Percentiles rank a stretch among this genome's conserved stretches.
Evolutionary conservation across 1,140 invertebrate species (phyloP).

Genomic region (Microplitis mediator): DNA sequence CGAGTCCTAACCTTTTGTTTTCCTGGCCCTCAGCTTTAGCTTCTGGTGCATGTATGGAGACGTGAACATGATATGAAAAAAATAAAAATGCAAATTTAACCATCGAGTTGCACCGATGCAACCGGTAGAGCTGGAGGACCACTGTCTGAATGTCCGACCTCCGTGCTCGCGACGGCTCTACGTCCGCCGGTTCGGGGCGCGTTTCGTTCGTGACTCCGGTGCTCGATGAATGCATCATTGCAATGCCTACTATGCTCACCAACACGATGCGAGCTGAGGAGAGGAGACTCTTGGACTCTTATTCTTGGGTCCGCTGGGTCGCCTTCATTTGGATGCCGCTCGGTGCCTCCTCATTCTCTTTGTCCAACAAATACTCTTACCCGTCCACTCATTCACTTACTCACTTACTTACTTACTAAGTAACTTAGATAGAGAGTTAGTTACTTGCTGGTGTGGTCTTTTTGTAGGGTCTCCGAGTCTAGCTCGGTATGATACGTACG

Average conservation of each 20-base stretch:
- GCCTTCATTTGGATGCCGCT: constrained; percentile 56
- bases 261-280: no score
- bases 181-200: constrained; percentile 7
- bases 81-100: constrained; percentile 5
- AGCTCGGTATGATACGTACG: neutral
- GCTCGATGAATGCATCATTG: constrained; percentile 31
- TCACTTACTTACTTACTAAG: no score
- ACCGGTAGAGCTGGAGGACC: no score
- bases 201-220: constrained; percentile 25
- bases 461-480: neutral
- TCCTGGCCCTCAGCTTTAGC: no score
- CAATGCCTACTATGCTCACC: neutral
- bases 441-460: neutral
- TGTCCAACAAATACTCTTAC: constrained; percentile 45
- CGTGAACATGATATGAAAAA: neutral
- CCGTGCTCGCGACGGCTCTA: constrained; percentile 14
- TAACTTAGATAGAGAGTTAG: no score
- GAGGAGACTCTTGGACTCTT: no score
- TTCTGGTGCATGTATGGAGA: neutral
- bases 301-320: constrained; percentile 20
- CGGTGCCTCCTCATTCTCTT: constrained; percentile 46
- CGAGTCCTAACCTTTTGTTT: no score
- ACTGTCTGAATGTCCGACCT: constrained; percentile 15
- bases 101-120: neutral
- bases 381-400: neutral